A percentile compares a stretch with the other conserved stretches of the same genome.
Evolutionary conservation across 2,888 invertebrate genomes (phyloP).

Genomic region (Tetramorium bicarinatum): DNA sequence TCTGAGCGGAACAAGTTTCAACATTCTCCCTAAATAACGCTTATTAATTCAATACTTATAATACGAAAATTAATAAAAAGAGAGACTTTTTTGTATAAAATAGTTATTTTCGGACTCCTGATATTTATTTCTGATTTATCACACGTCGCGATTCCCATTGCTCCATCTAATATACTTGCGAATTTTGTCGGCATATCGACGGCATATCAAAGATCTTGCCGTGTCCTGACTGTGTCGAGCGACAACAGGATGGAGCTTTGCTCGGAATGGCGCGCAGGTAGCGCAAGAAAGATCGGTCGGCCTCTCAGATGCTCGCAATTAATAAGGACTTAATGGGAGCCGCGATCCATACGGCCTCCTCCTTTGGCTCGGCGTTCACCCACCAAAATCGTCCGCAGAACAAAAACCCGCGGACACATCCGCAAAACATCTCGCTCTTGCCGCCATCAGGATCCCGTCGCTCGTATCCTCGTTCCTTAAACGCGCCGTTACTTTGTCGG

Average conservation of each 20-base stretch:
- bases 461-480: constrained; percentile 62
- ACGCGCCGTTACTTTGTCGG: constrained; percentile 34
- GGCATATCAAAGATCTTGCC: constrained; percentile 36
- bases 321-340: constrained; percentile 86
- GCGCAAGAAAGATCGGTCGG: constrained; percentile 84
- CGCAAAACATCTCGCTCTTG: constrained; percentile 82
- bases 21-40: neutral
- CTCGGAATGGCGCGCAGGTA: constrained; percentile 84
- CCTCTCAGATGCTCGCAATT: constrained; percentile 85
- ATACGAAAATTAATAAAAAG: neutral
- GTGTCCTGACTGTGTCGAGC: constrained; percentile 44
- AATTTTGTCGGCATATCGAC: constrained; percentile 39
- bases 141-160: neutral
- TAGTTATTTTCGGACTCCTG: neutral
- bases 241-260: constrained; percentile 37
- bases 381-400: constrained; percentile 75
- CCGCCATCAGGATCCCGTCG: constrained; percentile 78
- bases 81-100: neutral
- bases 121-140: constrained; percentile 28
- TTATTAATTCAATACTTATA: neutral
- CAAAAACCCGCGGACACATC: constrained; percentile 77
- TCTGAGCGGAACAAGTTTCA: no score
- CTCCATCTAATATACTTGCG: constrained; percentile 20
- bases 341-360: constrained; percentile 80
- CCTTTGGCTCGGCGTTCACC: constrained; percentile 65